Evolutionary conservation across 1,140 invertebrate genomes (phyloP).

Genomic region (Plodia interpunctella): DNA sequence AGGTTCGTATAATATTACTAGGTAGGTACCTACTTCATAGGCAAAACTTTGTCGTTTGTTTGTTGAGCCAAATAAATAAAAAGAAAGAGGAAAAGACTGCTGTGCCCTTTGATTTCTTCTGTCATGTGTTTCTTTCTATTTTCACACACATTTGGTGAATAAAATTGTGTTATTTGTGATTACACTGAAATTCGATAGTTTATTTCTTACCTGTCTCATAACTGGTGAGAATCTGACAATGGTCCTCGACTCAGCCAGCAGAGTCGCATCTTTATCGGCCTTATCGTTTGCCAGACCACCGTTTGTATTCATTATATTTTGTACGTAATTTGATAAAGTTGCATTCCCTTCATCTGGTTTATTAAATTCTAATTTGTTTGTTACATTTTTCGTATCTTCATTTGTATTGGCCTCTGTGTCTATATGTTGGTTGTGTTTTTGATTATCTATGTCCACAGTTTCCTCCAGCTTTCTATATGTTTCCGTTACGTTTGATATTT

Average conservation of each 20-base stretch:
- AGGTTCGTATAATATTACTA: too few species aligned
- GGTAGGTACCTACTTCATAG: too few species aligned
- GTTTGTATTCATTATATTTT: slow-evolving; percentile 47
- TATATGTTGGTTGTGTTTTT: neutral
- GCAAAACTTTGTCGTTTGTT: too few species aligned
- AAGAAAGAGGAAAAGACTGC: too few species aligned
- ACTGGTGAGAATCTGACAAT: slow-evolving; percentile 57
- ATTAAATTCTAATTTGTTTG: slow-evolving; percentile 20
- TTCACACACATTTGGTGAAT: too few species aligned
- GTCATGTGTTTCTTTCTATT: too few species aligned
- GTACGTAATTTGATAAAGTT: neutral
- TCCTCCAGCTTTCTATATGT: neutral
- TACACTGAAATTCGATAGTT: too few species aligned
- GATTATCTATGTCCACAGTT: neutral
- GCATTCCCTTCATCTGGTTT: neutral
- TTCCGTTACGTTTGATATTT: neutral
- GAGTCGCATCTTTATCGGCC: slow-evolving; percentile 36
- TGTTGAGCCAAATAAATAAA: too few species aligned
- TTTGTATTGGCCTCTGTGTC: slow-evolving; percentile 1
- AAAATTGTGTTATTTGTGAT: too few species aligned
- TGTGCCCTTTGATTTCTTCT: too few species aligned
- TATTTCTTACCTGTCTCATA: slow-evolving; percentile 58
- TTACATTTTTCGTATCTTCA: slow-evolving; percentile 20
- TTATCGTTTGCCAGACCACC: slow-evolving; percentile 36
- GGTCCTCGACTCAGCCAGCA: slow-evolving; percentile 53